phyloP scores from a whole-genome alignment of 2,888 invertebrate genomes.

The Noctua comes region DNA sequence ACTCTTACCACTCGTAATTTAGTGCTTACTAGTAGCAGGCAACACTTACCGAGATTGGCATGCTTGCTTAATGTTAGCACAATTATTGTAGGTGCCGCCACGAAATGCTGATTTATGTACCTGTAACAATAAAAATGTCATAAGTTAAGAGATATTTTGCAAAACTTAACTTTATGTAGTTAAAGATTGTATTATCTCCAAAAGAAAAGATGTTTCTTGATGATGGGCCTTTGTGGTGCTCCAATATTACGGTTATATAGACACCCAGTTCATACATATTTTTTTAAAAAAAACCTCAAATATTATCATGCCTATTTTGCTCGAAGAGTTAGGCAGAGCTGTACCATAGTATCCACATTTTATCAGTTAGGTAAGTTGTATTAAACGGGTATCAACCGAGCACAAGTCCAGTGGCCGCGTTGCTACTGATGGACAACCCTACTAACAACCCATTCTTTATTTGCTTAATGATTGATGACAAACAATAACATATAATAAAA shows the following conservation, averaged over 20 bases:
- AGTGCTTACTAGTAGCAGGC: conserved; percentile 21
- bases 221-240: not conserved
- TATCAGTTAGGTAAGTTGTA: not conserved
- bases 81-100: conserved; percentile 25
- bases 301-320: not conserved
- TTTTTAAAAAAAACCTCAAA: fast-evolving
- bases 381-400: not conserved
- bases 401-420: not conserved
- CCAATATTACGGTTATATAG: not conserved
- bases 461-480: not conserved
- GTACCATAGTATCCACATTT: not conserved
- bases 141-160: not conserved
- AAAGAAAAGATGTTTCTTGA: no score
- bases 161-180: not conserved
- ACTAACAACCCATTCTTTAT: not conserved
- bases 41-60: conserved; percentile 44
- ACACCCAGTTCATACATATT: not conserved
- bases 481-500: not conserved
- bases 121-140: conserved; percentile 37
- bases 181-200: not conserved
- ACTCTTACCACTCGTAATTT: conserved; percentile 22
- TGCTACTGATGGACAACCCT: not conserved
- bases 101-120: conserved; percentile 27
- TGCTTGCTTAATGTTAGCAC: conserved; percentile 39
- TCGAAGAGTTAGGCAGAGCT: not conserved